These are phyloP conservation scores for Argyra leucocephala DNA, from an alignment of 2,888 invertebrate species.

Conservation along the genomic window DNA sequence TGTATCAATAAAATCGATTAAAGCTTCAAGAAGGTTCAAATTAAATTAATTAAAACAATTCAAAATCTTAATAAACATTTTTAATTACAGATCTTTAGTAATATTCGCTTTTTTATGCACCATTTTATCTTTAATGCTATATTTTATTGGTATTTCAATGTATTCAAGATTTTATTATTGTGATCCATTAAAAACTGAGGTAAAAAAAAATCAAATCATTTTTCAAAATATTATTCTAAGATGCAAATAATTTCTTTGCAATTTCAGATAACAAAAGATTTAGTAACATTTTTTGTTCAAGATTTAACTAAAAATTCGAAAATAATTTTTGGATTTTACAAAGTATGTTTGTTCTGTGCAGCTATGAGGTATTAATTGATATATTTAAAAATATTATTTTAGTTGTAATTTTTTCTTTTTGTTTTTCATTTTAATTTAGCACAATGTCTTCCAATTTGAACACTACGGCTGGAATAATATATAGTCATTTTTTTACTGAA, in stretches of 20 bases:
- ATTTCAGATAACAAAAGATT: slow-evolving; percentile 33
- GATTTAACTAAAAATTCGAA: slow-evolving; percentile 40
- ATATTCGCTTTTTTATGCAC: not conserved
- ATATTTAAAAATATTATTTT: not conserved
- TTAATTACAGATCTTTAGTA: not conserved
- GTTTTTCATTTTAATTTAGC: no score
- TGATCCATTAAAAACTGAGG: slow-evolving; percentile 46
- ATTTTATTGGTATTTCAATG: slow-evolving; percentile 47
- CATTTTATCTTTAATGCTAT: not conserved
- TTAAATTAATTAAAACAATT: not conserved
- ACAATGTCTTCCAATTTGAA: slow-evolving; percentile 46
- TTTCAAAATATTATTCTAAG: no score
- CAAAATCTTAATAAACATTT: not conserved
- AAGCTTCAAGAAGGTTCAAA: not conserved
- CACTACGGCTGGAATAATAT: slow-evolving; percentile 45
- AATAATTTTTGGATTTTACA: slow-evolving; percentile 47
- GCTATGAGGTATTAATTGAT: slow-evolving; percentile 39
- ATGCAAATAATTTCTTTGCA: slow-evolving; percentile 25
- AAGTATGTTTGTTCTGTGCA: slow-evolving; percentile 48
- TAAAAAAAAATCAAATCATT: slow-evolving; percentile 25
- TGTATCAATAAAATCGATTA: not conserved
- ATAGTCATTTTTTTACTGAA: slow-evolving; percentile 41
- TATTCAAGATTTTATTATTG: slow-evolving; percentile 47
- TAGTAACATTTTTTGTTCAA: slow-evolving; percentile 46
- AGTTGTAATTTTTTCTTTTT: slow-evolving; percentile 13